phyloP scores from a whole-genome alignment of 2,888 invertebrate species.

The Rhagium mordax region DNA sequence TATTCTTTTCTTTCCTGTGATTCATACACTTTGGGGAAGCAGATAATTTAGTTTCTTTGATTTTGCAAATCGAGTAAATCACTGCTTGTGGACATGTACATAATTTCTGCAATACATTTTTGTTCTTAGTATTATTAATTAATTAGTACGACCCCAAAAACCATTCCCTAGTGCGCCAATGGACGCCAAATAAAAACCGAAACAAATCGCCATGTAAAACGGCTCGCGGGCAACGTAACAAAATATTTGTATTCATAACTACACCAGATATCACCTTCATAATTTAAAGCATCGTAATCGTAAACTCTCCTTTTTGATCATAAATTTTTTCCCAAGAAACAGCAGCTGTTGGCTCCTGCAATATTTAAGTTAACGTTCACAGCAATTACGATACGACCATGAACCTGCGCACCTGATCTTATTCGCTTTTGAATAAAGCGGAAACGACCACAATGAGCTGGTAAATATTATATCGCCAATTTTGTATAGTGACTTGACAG shows the following conservation, averaged over 20 bases:
- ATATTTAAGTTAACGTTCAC: neutral
- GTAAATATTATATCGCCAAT: neutral
- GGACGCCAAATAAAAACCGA: neutral
- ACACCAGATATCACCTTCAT: neutral
- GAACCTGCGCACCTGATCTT: slow-evolving; percentile 1
- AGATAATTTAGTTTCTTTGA: too few relatives aligned
- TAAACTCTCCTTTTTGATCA: neutral
- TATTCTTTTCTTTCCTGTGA: too few relatives aligned
- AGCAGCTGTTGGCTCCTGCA: neutral
- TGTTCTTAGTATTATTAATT: too few relatives aligned
- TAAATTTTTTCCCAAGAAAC: slow-evolving; percentile 1
- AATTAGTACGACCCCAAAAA: too few relatives aligned
- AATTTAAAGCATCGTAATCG: neutral
- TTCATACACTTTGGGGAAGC: too few relatives aligned
- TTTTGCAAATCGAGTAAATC: too few relatives aligned
- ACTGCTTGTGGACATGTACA: too few relatives aligned
- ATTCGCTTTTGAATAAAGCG: slow-evolving; percentile 1
- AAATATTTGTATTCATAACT: neutral
- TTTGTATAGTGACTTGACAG: neutral
- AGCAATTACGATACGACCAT: neutral
- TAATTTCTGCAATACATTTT: too few relatives aligned
- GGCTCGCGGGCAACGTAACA: neutral
- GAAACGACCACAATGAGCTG: neutral
- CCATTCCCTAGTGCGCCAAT: neutral
- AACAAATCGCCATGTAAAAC: neutral